Conservation (phyloP, 1,140 invertebrate genomes). For the Heliconius melpomene region DNA sequence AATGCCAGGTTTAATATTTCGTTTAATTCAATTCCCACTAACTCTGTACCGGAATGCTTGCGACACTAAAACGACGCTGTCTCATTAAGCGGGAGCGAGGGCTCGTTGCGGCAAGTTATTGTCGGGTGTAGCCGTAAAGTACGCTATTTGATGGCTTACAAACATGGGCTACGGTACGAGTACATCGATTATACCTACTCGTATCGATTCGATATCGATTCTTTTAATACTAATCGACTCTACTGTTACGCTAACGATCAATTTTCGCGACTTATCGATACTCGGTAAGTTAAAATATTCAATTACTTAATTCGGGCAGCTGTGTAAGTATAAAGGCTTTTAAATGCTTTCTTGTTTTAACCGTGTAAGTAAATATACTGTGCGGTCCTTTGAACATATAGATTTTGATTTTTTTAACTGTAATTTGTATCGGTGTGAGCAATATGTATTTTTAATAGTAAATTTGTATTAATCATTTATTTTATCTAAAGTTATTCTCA, state of each 20-base stretch:
- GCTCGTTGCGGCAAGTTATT: constrained; percentile 70
- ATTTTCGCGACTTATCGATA: constrained; percentile 41
- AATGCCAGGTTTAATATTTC: constrained; percentile 16
- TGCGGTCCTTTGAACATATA: background rate
- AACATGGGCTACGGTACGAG: constrained; percentile 45
- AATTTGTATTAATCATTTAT: background rate
- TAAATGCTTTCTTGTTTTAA: constrained; percentile 2
- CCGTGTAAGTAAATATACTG: background rate
- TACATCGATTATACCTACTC: constrained; percentile 25
- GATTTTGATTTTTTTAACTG: background rate
- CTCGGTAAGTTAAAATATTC: constrained; percentile 34
- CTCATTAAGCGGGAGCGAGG: constrained; percentile 67
- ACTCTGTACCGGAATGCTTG: constrained; percentile 50
- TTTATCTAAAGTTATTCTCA: background rate
- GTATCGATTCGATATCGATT: constrained; percentile 39
- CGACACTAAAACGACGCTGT: constrained; percentile 67
- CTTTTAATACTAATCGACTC: constrained; percentile 35
- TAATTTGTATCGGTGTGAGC: background rate
- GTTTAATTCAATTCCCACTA: constrained; percentile 29
- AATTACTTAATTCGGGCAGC: constrained; percentile 54
- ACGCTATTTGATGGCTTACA: constrained; percentile 64
- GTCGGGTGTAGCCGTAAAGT: constrained; percentile 65
- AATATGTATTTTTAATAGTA: background rate
- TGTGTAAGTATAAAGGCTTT: constrained; percentile 3
- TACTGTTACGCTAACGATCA: constrained; percentile 46